Base-by-base conservation (phyloP, 2,113 vertebrate species). In the Montifringilla adamsi region DNA sequence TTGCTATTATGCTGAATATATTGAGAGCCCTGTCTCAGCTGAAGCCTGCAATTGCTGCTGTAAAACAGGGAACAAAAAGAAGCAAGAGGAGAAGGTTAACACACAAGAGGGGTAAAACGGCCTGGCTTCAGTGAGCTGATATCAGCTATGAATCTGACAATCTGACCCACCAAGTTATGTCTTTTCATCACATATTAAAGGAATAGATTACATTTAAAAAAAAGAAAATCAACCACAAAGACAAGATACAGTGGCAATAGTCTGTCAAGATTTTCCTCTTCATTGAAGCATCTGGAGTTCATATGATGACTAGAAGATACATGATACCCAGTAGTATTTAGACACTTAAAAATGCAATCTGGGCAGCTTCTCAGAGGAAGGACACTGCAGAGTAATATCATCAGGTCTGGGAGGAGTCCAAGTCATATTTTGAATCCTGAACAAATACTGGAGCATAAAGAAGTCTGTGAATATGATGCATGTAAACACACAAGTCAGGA, bases 81-180 rank as follows among this genome's bases (percentile, higher is more conserved):
- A 28, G 10, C 0, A 4, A 69, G 58, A 69, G 15, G 4, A 55
- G 30, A 58, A 37, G 55, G 31, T 11, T 37, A 33, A 59, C 15
- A 31, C 7, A 52, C 1, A 70, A 39, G 3, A 49, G 1, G 4
- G 3, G 4, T n/a, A 44, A 60, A 69, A 30, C 6, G 13, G 7
- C 22, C 3, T 68, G 47, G 24, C 9, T 66, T 89, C 15, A 12
- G 26, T n/a, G 33, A 30, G 39, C 24, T 47, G 67, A 18, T 53
- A 55, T 7, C 37, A 39, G 28, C 43, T 50, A 46, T 18, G 39
- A 73, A 84, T 52, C 35, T 68, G 33, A 56, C 39, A 2, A 84
- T 31, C 18, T 68, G 47, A 63, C 33, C 10, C 21, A 74, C 10
- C 35, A 55, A 49, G 1, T 28, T 75, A 5, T 55, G 35, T 10